Evolutionary conservation across 2,113 vertebrate genomes (phyloP).

Genomic region (Leucoraja erinaceus): DNA sequence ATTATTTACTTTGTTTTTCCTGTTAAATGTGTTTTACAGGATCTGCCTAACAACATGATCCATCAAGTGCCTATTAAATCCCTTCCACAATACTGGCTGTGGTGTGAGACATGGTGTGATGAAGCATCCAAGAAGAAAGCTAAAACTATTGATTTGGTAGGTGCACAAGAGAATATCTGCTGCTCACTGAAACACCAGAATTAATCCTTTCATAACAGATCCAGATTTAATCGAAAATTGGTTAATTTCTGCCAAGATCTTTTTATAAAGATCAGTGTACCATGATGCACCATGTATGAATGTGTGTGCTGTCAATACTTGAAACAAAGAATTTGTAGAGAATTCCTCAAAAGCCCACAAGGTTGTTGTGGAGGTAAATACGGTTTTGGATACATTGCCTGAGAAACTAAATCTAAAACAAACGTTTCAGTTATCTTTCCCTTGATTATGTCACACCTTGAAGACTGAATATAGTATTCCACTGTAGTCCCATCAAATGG

Average conservation of each 20-base stretch:
- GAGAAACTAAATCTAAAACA: background rate
- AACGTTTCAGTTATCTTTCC: background rate
- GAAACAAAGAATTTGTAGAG: background rate
- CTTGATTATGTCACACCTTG: background rate
- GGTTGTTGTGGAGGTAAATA: background rate
- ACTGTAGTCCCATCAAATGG: background rate
- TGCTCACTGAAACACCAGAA: background rate
- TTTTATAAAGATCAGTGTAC: background rate
- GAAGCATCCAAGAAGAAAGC: constrained; percentile 80
- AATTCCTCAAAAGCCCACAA: background rate
- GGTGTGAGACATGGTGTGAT: constrained; percentile 98
- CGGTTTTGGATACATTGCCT: background rate
- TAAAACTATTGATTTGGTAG: constrained; percentile 95
- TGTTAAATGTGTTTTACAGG: constrained; percentile 54
- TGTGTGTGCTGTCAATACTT: background rate
- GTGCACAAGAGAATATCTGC: constrained; percentile 32
- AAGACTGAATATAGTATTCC: background rate
- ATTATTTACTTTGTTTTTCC: background rate
- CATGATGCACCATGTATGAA: background rate
- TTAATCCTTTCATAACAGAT: background rate
- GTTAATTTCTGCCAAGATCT: background rate
- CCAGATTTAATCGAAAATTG: background rate
- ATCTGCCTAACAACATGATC: constrained; percentile 99
- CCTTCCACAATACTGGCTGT: constrained; percentile 94
- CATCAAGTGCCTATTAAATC: constrained; percentile 98